phyloP scores from a whole-genome alignment of 1,140 invertebrate species.

The Tribolium madens region DNA sequence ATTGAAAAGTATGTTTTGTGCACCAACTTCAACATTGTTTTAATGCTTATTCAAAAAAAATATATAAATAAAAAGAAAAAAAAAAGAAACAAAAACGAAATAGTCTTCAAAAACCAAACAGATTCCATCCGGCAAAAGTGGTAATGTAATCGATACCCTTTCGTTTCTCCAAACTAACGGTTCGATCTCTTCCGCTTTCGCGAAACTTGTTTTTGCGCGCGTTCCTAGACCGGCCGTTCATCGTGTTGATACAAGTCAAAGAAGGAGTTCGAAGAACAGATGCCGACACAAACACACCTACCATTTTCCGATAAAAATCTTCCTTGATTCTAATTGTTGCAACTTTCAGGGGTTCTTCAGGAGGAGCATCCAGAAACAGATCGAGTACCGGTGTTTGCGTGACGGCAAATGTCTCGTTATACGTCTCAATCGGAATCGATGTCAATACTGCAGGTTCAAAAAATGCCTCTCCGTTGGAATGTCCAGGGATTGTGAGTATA shows the following conservation, averaged over 20 bases:
- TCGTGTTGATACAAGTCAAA: not conserved
- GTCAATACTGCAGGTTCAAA: conserved; percentile 98
- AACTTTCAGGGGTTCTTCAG: conserved; percentile 84
- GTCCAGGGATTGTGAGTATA: conserved; percentile 95
- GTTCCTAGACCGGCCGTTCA: conserved; percentile 29
- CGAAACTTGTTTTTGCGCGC: conserved; percentile 39
- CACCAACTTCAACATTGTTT: too few relatives aligned
- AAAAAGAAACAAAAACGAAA: too few relatives aligned
- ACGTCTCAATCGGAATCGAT: conserved; percentile 95
- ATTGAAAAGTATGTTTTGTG: too few relatives aligned
- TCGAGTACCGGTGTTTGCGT: conserved; percentile 95
- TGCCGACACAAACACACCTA: not conserved
- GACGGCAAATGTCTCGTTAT: conserved; percentile 98
- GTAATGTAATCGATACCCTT: conserved; percentile 15
- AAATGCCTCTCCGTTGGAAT: conserved; percentile 98
- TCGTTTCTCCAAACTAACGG: conserved; percentile 42
- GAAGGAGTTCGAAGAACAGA: not conserved
- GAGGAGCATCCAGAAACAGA: conserved; percentile 96
- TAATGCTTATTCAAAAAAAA: too few relatives aligned
- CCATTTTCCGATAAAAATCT: not conserved
- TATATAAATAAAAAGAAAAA: too few relatives aligned
- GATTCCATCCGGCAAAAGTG: not conserved
- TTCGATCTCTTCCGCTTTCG: conserved; percentile 37
- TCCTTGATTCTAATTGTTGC: conserved; percentile 48
- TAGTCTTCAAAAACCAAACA: too few relatives aligned